These are phyloP conservation scores for Hydra vulgaris DNA, from an alignment of 30 jellyfish, hydroid and myxozoan species.

Conservation along the genomic window DNA sequence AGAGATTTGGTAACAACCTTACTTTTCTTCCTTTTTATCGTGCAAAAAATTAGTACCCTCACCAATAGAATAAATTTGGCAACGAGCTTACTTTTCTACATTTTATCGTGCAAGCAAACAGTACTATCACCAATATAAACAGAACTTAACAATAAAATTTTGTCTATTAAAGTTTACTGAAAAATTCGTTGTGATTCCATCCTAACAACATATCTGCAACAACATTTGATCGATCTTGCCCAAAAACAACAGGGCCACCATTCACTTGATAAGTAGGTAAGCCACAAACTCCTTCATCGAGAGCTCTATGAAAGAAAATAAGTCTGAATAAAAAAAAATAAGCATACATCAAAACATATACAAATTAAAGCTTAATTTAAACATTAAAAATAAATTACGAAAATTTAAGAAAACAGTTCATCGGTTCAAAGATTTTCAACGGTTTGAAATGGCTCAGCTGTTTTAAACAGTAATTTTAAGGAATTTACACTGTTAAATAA, in stretches of 20 bases:
- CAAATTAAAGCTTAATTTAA: neutral
- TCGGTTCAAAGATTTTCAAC: neutral
- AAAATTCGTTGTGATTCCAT: slow-evolving; percentile 20
- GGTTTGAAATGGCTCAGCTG: neutral
- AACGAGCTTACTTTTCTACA: too few relatives aligned
- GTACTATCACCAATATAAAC: too few relatives aligned
- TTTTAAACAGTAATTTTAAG: too few relatives aligned
- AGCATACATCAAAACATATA: too few relatives aligned
- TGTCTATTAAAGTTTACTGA: neutral
- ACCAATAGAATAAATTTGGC: too few relatives aligned
- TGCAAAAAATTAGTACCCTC: too few relatives aligned
- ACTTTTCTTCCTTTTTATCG: too few relatives aligned
- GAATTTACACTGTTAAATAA: too few relatives aligned
- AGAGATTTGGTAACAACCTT: too few relatives aligned
- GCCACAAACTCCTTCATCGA: slow-evolving; percentile 76
- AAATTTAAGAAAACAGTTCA: neutral
- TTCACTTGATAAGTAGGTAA: slow-evolving; percentile 82
- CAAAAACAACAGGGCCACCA: slow-evolving; percentile 78
- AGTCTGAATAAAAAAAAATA: neutral
- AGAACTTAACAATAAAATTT: too few relatives aligned
- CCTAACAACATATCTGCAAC: slow-evolving; percentile 83
- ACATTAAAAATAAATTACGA: neutral
- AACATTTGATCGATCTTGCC: slow-evolving; percentile 86
- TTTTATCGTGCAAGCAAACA: too few relatives aligned
- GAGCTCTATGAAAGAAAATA: slow-evolving; percentile 41